Percentiles rank a stretch among this genome's conserved stretches.
Conservation (phyloP, 2,113 vertebrate genomes). For the Otolemur garnettii region DNA sequence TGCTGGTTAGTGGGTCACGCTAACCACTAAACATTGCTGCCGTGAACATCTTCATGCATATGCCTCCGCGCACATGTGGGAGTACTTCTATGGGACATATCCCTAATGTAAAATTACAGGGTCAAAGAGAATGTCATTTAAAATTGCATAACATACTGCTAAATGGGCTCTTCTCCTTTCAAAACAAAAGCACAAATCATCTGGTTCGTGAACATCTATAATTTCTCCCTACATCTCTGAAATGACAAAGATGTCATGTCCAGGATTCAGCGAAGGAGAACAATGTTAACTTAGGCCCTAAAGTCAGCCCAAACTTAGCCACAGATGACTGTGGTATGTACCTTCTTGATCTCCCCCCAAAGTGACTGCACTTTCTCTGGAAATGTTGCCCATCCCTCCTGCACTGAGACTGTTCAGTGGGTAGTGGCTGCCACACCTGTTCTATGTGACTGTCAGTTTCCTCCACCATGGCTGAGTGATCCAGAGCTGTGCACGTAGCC, state of each 20-base stretch:
- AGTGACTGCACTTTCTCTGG: not conserved
- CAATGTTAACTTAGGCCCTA: not conserved
- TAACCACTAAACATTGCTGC: not conserved
- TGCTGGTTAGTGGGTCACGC: no score
- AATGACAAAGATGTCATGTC: not conserved
- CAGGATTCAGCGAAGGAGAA: slow-evolving; percentile 14
- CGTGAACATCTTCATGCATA: not conserved
- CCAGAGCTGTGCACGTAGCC: not conserved
- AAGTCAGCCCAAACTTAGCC: not conserved
- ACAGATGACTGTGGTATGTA: not conserved
- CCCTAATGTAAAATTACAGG: slow-evolving; percentile 1
- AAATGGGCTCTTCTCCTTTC: slow-evolving; percentile 3
- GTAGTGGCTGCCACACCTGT: not conserved
- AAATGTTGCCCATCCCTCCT: not conserved
- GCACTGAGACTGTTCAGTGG: not conserved
- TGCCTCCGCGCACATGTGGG: not conserved
- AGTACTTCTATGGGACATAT: not conserved
- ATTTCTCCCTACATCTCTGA: not conserved
- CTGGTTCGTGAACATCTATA: not conserved
- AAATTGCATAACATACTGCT: not conserved
- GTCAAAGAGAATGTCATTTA: not conserved
- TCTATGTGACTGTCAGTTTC: not conserved
- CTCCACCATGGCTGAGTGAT: not conserved
- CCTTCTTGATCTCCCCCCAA: not conserved
- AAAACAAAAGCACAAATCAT: slow-evolving; percentile 3